Base-by-base conservation (phyloP, 30 jellyfish, hydroid and myxozoan genomes). In the Aurelia aurita region DNA sequence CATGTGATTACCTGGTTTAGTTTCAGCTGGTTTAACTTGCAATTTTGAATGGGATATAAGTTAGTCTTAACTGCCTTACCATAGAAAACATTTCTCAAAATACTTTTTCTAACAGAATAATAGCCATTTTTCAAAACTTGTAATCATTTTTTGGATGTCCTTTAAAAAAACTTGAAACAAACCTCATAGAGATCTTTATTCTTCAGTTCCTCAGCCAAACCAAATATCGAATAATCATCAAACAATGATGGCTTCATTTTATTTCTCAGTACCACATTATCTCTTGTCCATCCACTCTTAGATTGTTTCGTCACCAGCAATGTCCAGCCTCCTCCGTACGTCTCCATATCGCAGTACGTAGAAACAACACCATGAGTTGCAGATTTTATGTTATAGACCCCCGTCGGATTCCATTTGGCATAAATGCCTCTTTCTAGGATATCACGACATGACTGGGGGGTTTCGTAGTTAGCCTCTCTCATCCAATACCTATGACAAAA, bases 271-370 rank as follows among this genome's bases (percentile, higher is more conserved):
- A 28, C 53, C 47, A 85, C 65, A 12, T 69, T 90, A 11, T 66
- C 86, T 23, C 35, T 65, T 11, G 84, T 76, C 93, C 94, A 84
- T 32, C 89, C 80, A 14, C 54, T 31, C n/a, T 76, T 60, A 21
- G 89, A 35, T 18, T 68, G 47, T 12, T 66, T 29, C 45, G 87
- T 90, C 15, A 80, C 72, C 39, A 85, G 26, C 63, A 90, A 47
- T 12, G 97, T 90, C 97, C 97, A 90, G 35, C 97, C 97, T 14
- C 97, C 97, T 20, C 96, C 96, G 57, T 65, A 72, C 11, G 85
- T 77, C 8, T 84, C 89, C 94, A 90, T 74, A 65, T 90, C 89
- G 66, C 97, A 90, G 34, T 53, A 58, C 6, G 97, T 82, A 26
- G 72, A 23, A n/a, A 90, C 96, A 57, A 58, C 23, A 25, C 68